These are phyloP conservation scores for Habroteleia sp. DNA, from an alignment of 2,888 invertebrate genomes.

Conservation along the genomic window DNA sequence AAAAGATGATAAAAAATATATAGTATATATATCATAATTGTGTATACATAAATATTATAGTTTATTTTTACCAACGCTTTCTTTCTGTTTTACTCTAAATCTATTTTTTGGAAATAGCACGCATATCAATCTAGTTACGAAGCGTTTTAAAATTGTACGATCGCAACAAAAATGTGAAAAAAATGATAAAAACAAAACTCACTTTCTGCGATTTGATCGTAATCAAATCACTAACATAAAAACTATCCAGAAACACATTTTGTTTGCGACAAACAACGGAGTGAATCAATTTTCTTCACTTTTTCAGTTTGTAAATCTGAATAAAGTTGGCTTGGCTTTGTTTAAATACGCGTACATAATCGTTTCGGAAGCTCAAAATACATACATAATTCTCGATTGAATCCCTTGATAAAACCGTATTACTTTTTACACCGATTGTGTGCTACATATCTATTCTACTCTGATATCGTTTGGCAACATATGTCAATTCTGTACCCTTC, in stretches of 20 bases:
- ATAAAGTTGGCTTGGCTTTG: conserved; percentile 59
- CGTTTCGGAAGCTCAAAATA: conserved; percentile 75
- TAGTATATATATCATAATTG: conserved; percentile 32
- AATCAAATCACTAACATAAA: too few relatives aligned
- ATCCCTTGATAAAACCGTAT: conserved; percentile 68
- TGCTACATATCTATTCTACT: conserved; percentile 73
- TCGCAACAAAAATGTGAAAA: too few relatives aligned
- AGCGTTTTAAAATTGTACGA: too few relatives aligned
- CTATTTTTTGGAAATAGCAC: conserved; percentile 38
- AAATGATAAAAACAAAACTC: too few relatives aligned
- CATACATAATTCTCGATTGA: conserved; percentile 66
- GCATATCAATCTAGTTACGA: too few relatives aligned
- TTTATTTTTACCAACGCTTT: too few relatives aligned
- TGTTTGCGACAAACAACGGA: too few relatives aligned
- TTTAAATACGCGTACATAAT: conserved; percentile 66
- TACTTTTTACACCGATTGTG: conserved; percentile 72
- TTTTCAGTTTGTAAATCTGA: conserved; percentile 10
- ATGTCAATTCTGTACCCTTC: conserved; percentile 52
- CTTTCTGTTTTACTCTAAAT: conserved; percentile 28
- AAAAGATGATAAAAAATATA: conserved; percentile 47
- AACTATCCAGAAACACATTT: too few relatives aligned
- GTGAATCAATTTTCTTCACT: conserved; percentile 7
- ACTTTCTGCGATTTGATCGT: too few relatives aligned
- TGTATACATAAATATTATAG: conserved; percentile 50
- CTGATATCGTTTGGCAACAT: conserved; percentile 77